Evolutionary conservation across 2,888 invertebrate species (phyloP), one percentile per base, ranked within the genome.

Genomic region (Ethmia dodecea): DNA sequence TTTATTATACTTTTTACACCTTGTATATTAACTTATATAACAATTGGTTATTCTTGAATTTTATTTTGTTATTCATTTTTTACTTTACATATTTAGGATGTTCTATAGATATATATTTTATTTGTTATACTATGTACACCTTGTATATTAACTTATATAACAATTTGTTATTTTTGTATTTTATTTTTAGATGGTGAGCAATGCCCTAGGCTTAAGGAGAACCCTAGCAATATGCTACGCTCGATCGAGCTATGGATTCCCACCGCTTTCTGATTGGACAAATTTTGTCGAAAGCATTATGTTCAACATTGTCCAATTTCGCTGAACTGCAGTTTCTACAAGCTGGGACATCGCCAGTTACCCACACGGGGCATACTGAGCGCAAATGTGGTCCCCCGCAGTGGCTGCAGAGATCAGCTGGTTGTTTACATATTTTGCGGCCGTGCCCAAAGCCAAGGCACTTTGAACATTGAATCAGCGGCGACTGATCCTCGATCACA

Each of bases 401-500:
- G 36, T 40, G 36, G 24, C 40, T 36, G 18, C 40, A 40, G 9
- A 2, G 1, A 11, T 40, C 33, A 1, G 4, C 18, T 2, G 31
- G 12, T 18, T 38, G 25, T 5, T n/a, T 31, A 6, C 33, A 31
- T 9, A 35, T 28, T 10, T 28, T 14, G 9, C 13, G 20, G 3
- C 32, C 18, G 25, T 36, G 31, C n/a, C n/a, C n/a, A n/a, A n/a
- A n/a, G n/a, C n/a, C n/a, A n/a, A n/a, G n/a, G n/a, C n/a, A n/a
- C n/a, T 11, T 5, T n/a, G 36, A n/a, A 13, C 31, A 47, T 14
- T 47, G 47, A 0, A 49, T 35, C 0, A 48, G 33, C 0, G 49
- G 49, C 0, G 47, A 43, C n/a, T 48, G 47, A 35, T 49, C 49
- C 2, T n/a, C 13, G 0, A 42, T 33, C 5, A 25, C 16, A 6